Evolutionary conservation across 2,797 vertebrate genomes (phyloP).

Genomic region (Nyctibius grandis): DNA sequence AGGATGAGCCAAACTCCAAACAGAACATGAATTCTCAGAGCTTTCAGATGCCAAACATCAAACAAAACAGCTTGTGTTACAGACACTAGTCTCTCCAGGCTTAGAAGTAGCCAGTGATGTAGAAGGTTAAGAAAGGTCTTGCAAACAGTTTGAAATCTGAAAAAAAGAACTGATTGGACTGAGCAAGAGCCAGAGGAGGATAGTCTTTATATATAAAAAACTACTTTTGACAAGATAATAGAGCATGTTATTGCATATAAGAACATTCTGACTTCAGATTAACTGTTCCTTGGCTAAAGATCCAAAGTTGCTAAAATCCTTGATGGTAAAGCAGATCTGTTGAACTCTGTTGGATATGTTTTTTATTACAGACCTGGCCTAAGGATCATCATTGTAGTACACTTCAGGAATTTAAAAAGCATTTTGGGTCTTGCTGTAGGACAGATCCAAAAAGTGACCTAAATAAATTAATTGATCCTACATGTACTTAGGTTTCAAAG

Average conservation of each 20-base stretch:
- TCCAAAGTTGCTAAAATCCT: neutral
- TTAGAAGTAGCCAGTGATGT: neutral
- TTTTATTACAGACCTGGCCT: neutral
- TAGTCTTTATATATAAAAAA: neutral
- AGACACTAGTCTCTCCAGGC: neutral
- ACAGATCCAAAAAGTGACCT: neutral
- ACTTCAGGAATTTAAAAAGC: neutral
- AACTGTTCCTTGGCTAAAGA: neutral
- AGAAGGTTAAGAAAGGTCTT: neutral
- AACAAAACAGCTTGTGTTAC: neutral
- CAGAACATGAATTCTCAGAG: neutral
- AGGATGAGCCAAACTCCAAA: neutral
- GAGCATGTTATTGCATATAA: neutral
- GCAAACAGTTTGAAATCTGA: neutral
- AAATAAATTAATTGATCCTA: neutral
- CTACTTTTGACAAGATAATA: neutral
- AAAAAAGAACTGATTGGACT: neutral
- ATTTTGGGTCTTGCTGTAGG: neutral
- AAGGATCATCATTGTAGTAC: neutral
- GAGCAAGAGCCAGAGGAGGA: neutral
- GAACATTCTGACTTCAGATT: neutral
- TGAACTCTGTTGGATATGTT: neutral
- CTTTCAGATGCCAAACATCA: neutral
- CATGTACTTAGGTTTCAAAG: neutral
- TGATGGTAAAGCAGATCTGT: neutral